These are phyloP conservation scores for Amblyornis subalaris DNA, from an alignment of 2,113 vertebrate species.

Conservation along the genomic window DNA sequence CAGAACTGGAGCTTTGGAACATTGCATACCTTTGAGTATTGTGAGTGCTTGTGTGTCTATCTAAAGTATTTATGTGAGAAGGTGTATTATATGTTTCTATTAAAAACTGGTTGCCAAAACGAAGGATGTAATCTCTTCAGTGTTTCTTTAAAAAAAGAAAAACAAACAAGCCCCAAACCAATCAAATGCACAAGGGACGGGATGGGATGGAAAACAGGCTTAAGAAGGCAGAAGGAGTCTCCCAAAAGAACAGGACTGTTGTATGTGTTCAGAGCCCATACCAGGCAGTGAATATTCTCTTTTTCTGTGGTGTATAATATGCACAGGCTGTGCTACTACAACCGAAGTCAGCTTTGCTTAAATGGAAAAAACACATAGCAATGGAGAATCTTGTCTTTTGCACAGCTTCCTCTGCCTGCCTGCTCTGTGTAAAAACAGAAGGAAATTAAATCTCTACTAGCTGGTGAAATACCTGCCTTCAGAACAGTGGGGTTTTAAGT, in stretches of 20 bases:
- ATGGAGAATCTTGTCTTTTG: background rate
- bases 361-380: background rate
- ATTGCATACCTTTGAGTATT: background rate
- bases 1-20: background rate
- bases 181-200: background rate
- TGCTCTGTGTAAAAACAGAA: background rate
- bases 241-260: background rate
- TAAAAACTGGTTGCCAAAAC: conserved; percentile 13
- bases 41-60: background rate
- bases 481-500: background rate
- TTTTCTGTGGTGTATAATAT: background rate
- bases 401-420: background rate
- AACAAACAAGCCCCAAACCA: background rate
- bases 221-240: background rate
- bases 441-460: background rate
- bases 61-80: conserved; percentile 8
- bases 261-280: background rate
- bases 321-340: background rate
- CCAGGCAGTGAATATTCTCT: background rate
- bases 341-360: background rate
- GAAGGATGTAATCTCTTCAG: background rate
- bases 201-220: background rate
- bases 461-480: background rate
- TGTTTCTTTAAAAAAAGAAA: background rate
- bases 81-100: background rate